Conservation (phyloP, 2,113 vertebrate species). For the Paratilapia polleni region DNA sequence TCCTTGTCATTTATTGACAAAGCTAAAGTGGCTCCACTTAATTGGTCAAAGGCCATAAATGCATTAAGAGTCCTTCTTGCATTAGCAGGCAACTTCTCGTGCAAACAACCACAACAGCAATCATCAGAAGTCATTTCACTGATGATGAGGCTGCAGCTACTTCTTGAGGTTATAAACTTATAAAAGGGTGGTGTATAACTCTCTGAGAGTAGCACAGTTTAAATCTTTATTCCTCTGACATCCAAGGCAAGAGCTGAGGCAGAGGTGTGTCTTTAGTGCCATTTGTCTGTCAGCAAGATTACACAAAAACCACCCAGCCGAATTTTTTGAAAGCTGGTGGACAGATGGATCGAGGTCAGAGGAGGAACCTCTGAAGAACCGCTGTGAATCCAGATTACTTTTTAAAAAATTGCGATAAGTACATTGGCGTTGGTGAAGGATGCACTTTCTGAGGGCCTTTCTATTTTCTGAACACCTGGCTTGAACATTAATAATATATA, state of each 20-base stretch:
- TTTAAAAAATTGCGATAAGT: not conserved
- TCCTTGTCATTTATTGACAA: conserved; percentile 47
- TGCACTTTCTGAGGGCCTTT: not conserved
- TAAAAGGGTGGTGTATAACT: not conserved
- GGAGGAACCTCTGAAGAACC: not conserved
- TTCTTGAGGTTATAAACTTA: conserved; percentile 5
- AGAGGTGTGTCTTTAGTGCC: not conserved
- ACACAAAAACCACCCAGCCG: not conserved
- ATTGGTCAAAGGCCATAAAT: conserved; percentile 66
- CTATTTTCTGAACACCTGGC: not conserved
- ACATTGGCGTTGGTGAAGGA: not conserved
- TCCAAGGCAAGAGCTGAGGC: not conserved
- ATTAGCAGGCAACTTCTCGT: conserved; percentile 44
- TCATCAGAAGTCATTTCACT: conserved; percentile 29
- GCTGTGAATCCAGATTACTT: not conserved
- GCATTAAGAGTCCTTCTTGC: conserved; percentile 68
- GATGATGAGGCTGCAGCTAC: conserved; percentile 30
- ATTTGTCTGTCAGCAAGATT: not conserved
- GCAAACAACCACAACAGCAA: conserved; percentile 60
- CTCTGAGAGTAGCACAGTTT: not conserved
- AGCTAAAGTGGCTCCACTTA: conserved; percentile 65
- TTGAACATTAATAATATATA: not conserved
- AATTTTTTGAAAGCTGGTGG: not conserved
- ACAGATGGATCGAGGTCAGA: not conserved
- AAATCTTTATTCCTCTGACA: not conserved